Base-by-base conservation (phyloP, 2,888 invertebrate genomes). In the Nipponacmea schrenckii region DNA sequence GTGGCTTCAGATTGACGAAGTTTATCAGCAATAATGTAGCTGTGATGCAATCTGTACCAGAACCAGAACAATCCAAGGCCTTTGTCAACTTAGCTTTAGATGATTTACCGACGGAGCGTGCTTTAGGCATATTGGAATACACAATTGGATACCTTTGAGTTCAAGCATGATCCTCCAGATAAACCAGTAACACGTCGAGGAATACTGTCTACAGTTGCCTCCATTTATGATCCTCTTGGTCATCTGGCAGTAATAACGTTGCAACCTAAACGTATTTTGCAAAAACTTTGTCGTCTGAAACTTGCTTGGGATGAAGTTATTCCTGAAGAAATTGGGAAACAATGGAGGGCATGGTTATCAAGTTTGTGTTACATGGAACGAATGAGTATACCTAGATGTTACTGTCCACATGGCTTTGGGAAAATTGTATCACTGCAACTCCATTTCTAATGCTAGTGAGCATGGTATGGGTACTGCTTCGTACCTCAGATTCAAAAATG, bases 191-290 rank as follows among this genome's bases (percentile, higher is more conserved):
- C 71, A 8, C 10, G 45, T n/a, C 10, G 71, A 48, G 71, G 68
- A 27, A 15, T 71, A n/a, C 45, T 71, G 17, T 62, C 44, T 31
- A 20, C 44, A 15, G n/a, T 27, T 15, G 27, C 62, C 24, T 64
- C 65, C 15, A 56, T 72, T 7, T 72, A 71, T 48, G 71, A 68
- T 62, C 68, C 71, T 14, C 39, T 70, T 17, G 71, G 71, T 14
- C 70, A 70, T 31, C 62, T 48, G 1, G 24, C 26, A 17, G 69
- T 68, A n/a, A 20, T n/a, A 31, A 67, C 67, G 10, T 69, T 69
- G 24, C 69, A 15, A 27, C 69, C 62, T 68, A 71, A n/a, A n/a
- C n/a, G n/a, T n/a, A n/a, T n/a, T n/a, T n/a, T n/a, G n/a, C n/a
- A n/a, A 44, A n/a, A 62, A 10, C 44, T 62, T 10, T 71, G 71